These are phyloP conservation scores for Nomia melanderi DNA, from an alignment of 1,140 invertebrate genomes.

Conservation along the genomic window DNA sequence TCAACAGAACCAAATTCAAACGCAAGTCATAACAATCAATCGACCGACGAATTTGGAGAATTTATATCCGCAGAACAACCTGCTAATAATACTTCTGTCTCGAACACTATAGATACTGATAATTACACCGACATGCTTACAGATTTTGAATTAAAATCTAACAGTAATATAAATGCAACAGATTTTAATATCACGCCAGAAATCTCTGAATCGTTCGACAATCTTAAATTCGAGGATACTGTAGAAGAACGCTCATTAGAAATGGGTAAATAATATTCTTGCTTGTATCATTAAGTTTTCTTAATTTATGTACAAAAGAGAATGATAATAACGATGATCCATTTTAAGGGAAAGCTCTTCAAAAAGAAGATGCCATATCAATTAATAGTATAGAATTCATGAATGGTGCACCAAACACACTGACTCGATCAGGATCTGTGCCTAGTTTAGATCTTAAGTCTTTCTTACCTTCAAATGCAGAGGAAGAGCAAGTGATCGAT, in stretches of 20 bases:
- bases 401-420: conserved; percentile 67
- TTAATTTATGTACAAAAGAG: conserved; percentile 14
- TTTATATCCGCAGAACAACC: conserved; percentile 81
- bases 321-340: conserved; percentile 27
- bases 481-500: conserved; percentile 75
- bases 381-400: conserved; percentile 78
- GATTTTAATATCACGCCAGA: conserved; percentile 70
- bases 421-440: conserved; percentile 80
- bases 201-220: conserved; percentile 75
- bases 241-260: conserved; percentile 63
- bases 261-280: conserved; percentile 59
- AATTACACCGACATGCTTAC: conserved; percentile 74
- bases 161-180: conserved; percentile 57
- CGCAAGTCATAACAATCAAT: conserved; percentile 54
- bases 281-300: not conserved
- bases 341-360: conserved; percentile 73
- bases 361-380: conserved; percentile 76
- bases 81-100: conserved; percentile 32
- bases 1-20: conserved; percentile 45
- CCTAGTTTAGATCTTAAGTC: conserved; percentile 81
- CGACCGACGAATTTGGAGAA: conserved; percentile 83
- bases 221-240: conserved; percentile 69
- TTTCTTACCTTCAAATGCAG: conserved; percentile 74
- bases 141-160: conserved; percentile 73
- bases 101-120: conserved; percentile 56